A percentile compares a stretch with the other conserved stretches of the same genome.
Conservation (phyloP, 2,113 vertebrate genomes). For the Ia io region DNA sequence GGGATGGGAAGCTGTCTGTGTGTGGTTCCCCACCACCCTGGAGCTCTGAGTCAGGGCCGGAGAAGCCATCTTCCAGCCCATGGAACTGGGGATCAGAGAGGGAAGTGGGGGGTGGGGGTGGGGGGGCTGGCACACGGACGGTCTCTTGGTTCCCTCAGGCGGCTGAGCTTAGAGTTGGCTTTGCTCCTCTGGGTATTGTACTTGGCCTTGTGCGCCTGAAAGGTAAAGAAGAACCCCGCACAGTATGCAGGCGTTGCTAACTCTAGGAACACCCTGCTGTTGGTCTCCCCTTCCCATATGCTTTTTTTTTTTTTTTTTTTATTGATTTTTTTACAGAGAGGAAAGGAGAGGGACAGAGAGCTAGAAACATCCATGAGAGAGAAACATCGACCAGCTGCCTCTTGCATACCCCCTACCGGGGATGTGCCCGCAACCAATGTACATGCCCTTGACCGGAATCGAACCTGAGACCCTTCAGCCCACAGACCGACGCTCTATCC, state of each 20-base stretch:
- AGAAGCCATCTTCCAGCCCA: neutral
- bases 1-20: neutral
- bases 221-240: neutral
- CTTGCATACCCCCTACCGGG: too few relatives aligned
- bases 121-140: rapidly evolving
- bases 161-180: neutral
- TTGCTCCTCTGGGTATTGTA: rapidly evolving
- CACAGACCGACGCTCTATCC: too few relatives aligned
- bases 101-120: neutral
- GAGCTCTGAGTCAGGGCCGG: neutral
- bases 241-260: rapidly evolving
- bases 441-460: too few relatives aligned
- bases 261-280: rapidly evolving
- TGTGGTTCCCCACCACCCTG: rapidly evolving
- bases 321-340: too few relatives aligned
- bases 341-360: too few relatives aligned
- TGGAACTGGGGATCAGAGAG: neutral
- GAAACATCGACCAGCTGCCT: too few relatives aligned
- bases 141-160: neutral
- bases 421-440: too few relatives aligned
- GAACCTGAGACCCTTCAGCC: too few relatives aligned
- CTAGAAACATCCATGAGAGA: too few relatives aligned
- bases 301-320: too few relatives aligned
- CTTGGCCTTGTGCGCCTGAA: neutral
- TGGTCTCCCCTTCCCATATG: neutral